A percentile compares a stretch with the other conserved stretches of the same genome.
phyloP scores from a whole-genome alignment of 2,888 invertebrate genomes.

The Drosophila prolongata region DNA sequence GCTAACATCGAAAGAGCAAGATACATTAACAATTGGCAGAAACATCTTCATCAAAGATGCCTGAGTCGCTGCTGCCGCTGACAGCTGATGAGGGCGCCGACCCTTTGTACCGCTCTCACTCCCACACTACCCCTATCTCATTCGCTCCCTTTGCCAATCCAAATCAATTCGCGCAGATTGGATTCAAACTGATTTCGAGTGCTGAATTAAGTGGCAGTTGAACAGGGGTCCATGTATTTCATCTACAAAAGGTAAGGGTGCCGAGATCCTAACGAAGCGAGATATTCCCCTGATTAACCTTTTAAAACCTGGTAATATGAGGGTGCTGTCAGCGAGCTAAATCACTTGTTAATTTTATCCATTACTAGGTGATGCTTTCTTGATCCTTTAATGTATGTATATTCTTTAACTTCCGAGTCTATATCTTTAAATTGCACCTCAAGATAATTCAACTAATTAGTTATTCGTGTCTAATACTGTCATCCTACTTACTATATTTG shows the following conservation, averaged over 20 bases:
- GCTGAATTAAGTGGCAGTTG: constrained; percentile 25
- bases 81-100: constrained; percentile 34
- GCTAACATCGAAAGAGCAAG: constrained; percentile 22
- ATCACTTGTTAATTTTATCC: background rate
- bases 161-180: constrained; percentile 1
- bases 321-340: constrained; percentile 9
- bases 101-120: background rate
- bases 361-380: background rate
- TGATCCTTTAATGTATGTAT: too few species aligned
- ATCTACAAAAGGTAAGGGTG: background rate
- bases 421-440: too few species aligned
- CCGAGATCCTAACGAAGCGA: background rate
- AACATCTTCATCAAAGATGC: constrained; percentile 33
- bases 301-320: background rate
- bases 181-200: constrained; percentile 7
- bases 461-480: too few species aligned
- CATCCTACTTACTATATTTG: too few species aligned
- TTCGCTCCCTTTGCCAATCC: background rate
- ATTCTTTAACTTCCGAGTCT: too few species aligned
- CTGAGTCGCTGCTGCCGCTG: constrained; percentile 8
- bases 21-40: constrained; percentile 42
- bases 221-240: background rate
- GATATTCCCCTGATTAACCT: background rate
- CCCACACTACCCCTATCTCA: background rate
- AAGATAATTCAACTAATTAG: too few species aligned